Conservation (phyloP, 2,113 vertebrate genomes). For the Nycticebus coucang region DNA sequence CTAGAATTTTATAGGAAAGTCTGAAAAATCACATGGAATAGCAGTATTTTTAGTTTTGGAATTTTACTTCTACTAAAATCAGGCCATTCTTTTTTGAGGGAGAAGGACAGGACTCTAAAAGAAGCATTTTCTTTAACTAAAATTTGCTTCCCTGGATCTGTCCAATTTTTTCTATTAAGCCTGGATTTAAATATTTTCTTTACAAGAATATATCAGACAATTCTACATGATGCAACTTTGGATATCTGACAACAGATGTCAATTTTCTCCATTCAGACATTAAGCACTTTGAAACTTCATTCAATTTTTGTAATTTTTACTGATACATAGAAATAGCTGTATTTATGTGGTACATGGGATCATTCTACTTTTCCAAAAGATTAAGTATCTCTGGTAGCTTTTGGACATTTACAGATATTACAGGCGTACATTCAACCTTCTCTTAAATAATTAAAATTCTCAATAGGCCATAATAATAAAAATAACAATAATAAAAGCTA, state of each 20-base stretch:
- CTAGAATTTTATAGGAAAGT: not conserved
- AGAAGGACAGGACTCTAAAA: not conserved
- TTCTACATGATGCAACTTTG: conserved; percentile 30
- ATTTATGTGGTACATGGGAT: not conserved
- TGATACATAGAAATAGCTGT: not conserved
- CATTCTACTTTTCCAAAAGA: conserved; percentile 6
- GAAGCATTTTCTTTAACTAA: not conserved
- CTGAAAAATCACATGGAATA: conserved; percentile 11
- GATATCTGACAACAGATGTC: not conserved
- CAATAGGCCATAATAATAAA: not conserved
- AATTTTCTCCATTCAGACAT: not conserved
- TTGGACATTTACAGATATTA: not conserved
- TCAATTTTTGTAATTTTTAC: not conserved
- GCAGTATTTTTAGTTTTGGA: not conserved
- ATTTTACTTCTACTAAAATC: not conserved
- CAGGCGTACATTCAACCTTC: not conserved
- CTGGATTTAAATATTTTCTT: conserved; percentile 17
- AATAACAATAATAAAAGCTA: not conserved
- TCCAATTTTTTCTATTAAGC: not conserved
- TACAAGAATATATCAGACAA: not conserved
- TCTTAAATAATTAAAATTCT: conserved; percentile 35
- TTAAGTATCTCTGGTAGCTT: not conserved
- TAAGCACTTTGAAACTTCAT: conserved; percentile 8
- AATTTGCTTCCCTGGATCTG: not conserved
- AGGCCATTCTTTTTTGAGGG: not conserved